Percentiles rank a stretch among this genome's conserved stretches.
These are phyloP conservation scores for Athene noctua DNA, from an alignment of 2,113 vertebrate genomes.

Conservation along the genomic window DNA sequence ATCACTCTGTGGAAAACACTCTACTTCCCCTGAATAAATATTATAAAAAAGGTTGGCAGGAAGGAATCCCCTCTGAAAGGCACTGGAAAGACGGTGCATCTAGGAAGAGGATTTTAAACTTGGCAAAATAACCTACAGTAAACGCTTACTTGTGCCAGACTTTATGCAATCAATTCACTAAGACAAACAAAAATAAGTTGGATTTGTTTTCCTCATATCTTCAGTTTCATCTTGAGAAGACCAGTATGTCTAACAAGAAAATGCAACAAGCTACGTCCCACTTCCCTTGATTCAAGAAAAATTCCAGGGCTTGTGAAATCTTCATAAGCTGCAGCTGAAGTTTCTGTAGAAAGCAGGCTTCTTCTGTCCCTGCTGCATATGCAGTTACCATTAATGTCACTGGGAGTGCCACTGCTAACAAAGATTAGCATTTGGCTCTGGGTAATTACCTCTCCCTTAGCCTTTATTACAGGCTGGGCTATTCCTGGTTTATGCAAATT, in stretches of 20 bases:
- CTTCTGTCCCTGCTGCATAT: not conserved
- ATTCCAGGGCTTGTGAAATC: not conserved
- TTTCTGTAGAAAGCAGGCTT: not conserved
- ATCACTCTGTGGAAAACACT: not conserved
- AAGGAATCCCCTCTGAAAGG: constrained; percentile 12
- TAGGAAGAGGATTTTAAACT: not conserved
- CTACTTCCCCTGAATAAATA: not conserved
- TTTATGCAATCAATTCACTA: not conserved
- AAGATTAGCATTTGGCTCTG: not conserved
- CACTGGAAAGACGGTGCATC: not conserved
- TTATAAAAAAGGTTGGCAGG: not conserved
- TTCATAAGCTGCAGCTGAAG: not conserved
- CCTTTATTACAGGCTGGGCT: not conserved
- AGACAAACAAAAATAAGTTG: not conserved
- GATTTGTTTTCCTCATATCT: not conserved
- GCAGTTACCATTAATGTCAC: not conserved
- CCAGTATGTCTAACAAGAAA: not conserved
- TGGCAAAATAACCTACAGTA: not conserved
- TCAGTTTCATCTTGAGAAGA: not conserved
- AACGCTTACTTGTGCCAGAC: not conserved
- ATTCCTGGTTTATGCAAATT: not conserved
- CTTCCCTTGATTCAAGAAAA: not conserved
- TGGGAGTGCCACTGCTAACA: not conserved
- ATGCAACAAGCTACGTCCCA: not conserved
- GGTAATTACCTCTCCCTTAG: not conserved